Percentiles rank a stretch among this genome's conserved stretches.
phyloP scores from a whole-genome alignment of 1,140 invertebrate species.

The Linepithema humile region DNA sequence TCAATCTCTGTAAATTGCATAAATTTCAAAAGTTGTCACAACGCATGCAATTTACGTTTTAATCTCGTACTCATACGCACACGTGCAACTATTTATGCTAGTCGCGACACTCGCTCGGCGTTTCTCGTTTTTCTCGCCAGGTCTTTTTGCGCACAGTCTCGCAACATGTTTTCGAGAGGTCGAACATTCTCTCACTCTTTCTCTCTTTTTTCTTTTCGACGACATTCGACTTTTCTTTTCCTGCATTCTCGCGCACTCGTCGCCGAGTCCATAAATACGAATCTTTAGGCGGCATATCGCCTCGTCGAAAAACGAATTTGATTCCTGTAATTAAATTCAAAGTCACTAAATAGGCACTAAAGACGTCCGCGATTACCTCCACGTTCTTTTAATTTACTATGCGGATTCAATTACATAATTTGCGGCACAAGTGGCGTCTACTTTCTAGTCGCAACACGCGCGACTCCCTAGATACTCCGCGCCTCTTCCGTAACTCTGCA shows the following conservation, averaged over 20 bases:
- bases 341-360: not conserved
- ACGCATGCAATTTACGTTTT: not conserved
- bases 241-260: not conserved
- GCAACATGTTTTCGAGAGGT: not conserved
- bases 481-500: constrained; percentile 14
- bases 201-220: not conserved
- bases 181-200: not conserved
- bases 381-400: constrained; percentile 37
- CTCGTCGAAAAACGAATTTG: not conserved
- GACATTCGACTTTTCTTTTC: not conserved
- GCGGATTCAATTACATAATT: constrained; percentile 34
- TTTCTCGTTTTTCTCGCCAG: constrained; percentile 6
- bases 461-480: not conserved
- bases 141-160: not conserved
- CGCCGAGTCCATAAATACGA: constrained; percentile 29
- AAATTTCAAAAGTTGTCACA: not conserved
- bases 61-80: not conserved
- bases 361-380: not conserved
- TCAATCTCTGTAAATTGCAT: not conserved
- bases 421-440: not conserved
- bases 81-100: not conserved
- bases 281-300: constrained; percentile 20
- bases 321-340: not conserved
- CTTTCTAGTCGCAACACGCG: constrained; percentile 30
- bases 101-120: constrained; percentile 11